Conservation (phyloP, 2,888 invertebrate species). For the Oxytorus armatus region DNA sequence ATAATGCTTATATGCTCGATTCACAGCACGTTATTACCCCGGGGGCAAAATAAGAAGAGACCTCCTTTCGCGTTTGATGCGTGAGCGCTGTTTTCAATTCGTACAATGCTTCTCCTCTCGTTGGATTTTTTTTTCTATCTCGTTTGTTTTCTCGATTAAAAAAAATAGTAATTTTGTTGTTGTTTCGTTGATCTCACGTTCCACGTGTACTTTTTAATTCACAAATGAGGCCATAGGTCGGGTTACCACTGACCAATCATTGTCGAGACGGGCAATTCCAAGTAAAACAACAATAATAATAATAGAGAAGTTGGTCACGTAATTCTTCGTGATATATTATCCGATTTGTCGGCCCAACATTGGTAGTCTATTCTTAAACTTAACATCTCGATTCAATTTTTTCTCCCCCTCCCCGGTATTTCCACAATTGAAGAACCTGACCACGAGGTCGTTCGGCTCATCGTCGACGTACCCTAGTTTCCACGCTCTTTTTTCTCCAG, state of each 20-base stretch:
- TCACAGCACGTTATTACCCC: constrained; percentile 60
- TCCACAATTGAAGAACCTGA: neutral
- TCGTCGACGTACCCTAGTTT: constrained; percentile 76
- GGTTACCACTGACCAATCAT: no score
- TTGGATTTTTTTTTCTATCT: constrained; percentile 12
- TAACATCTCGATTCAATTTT: neutral
- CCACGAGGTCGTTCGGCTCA: constrained; percentile 9
- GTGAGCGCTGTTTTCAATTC: constrained; percentile 48
- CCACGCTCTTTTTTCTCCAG: constrained; percentile 62
- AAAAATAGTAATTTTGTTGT: no score
- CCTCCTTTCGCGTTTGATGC: constrained; percentile 37
- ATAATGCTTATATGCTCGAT: constrained; percentile 29
- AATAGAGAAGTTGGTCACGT: no score
- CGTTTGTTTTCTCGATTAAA: neutral
- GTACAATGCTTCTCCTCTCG: constrained; percentile 8
- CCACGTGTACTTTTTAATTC: neutral
- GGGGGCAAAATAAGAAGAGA: constrained; percentile 30
- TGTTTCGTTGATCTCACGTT: neutral
- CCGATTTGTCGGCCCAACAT: no score
- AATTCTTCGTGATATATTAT: no score
- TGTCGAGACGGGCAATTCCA: no score
- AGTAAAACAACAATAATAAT: no score
- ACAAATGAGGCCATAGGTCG: no score
- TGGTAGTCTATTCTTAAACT: neutral
- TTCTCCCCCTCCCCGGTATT: no score